Evolutionary conservation across 2,888 invertebrate genomes (phyloP), one percentile per base, ranked within the genome.

Genomic region (Acanthosepion esculentum): DNA sequence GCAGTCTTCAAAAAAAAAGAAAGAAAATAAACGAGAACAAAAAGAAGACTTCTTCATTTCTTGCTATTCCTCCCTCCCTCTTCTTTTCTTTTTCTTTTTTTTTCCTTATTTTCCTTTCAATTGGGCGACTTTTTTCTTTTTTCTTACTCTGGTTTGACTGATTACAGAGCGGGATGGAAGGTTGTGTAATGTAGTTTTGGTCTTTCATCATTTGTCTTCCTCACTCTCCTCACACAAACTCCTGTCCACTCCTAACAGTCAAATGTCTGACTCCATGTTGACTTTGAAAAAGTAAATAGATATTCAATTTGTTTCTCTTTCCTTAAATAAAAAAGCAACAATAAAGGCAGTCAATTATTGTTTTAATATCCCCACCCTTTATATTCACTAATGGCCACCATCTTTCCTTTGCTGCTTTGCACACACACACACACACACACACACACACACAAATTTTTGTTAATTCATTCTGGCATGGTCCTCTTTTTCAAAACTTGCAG

Each of bases 161-260:
- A 78, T 78, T 78, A 33, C 78, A 18, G 78, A 78, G 78, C n/a
- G 78, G 41, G 41, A n/a, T 78, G n/a, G 78, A 78, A 78, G 78
- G 78, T 78, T 78, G 78, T 78, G 78, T 78, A 78, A n/a, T 78
- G 78, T 78, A 78, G 78, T 78, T 41, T 41, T 78, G n/a, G n/a
- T 78, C 78, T 78, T 78, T 78, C 78, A 78, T 78, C 78, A 78
- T 78, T 29, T 78, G 78, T 78, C 78, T 78, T 78, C 78, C 78
- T 78, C 78, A 78, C 78, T 78, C 64, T 26, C 59, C 59, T 78
- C n/a, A 78, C 78, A n/a, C n/a, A 78, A 78, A 78, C 78, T n/a
- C 78, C n/a, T 78, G n/a, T 78, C 78, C 78, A n/a, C n/a, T 78
- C 10, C 4, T 33, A n/a, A 78, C 15, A 78, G 12, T 78, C 78